Evolutionary conservation across 2,797 vertebrate species (phyloP).

Genomic region (Danio kyathit): DNA sequence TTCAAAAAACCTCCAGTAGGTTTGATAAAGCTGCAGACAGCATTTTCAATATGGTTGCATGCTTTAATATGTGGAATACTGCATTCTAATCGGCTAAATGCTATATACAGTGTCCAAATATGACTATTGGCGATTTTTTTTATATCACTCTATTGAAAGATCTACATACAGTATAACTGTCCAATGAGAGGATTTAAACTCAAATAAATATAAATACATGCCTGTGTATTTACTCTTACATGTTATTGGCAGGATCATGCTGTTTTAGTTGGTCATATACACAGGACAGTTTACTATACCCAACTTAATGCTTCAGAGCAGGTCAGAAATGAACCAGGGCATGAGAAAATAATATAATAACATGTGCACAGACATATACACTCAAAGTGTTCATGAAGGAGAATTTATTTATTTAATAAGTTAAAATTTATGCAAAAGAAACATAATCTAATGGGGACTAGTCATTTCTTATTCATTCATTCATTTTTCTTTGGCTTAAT

Average conservation of each 20-base stretch:
- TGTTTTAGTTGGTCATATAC: not conserved
- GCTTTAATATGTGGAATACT: not conserved
- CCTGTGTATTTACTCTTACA: not conserved
- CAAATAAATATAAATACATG: slow-evolving; percentile 1
- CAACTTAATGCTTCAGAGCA: not conserved
- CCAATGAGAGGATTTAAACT: not conserved
- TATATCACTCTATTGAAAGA: no score
- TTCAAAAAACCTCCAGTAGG: not conserved
- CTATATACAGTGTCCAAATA: not conserved
- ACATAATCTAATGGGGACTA: not conserved
- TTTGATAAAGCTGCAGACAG: slow-evolving; percentile 1
- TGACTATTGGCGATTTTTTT: no score
- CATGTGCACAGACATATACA: not conserved
- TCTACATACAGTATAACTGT: no score
- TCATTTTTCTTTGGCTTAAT: no score
- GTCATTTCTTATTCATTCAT: not conserved
- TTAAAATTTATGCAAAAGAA: not conserved
- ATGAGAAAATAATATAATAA: not conserved
- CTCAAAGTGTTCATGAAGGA: not conserved
- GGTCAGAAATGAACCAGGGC: not conserved
- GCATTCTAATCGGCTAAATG: slow-evolving; percentile 4
- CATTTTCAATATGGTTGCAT: not conserved
- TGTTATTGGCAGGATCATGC: not conserved
- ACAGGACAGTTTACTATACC: not conserved
- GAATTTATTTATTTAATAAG: not conserved